Percentiles rank a stretch among this genome's conserved stretches.
phyloP scores from a whole-genome alignment of 2,113 vertebrate species.

The Embiotoca jacksoni region DNA sequence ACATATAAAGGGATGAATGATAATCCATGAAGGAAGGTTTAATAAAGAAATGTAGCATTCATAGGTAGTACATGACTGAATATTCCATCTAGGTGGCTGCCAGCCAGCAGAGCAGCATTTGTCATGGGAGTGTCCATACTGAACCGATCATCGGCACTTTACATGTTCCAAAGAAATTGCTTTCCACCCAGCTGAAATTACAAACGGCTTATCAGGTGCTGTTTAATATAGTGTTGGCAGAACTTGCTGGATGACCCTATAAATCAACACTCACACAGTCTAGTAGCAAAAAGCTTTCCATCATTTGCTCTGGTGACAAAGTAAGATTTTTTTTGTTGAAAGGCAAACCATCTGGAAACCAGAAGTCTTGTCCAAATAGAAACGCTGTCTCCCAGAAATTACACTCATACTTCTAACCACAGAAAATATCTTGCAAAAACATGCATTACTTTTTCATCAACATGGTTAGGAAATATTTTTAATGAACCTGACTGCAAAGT shows the following conservation, averaged over 20 bases:
- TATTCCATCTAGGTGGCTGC: constrained; percentile 10
- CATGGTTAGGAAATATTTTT: too few species aligned
- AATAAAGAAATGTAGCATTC: constrained; percentile 35
- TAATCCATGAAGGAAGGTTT: not conserved
- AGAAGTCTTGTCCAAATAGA: constrained; percentile 8
- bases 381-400: not conserved
- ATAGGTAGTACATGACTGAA: constrained; percentile 26
- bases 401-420: not conserved
- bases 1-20: constrained; percentile 4
- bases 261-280: constrained; percentile 64
- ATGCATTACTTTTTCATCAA: not conserved
- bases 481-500: too few species aligned
- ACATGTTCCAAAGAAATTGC: constrained; percentile 60
- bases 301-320: constrained; percentile 55
- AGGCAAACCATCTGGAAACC: constrained; percentile 45
- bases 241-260: constrained; percentile 51
- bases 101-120: constrained; percentile 35
- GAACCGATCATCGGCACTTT: constrained; percentile 50
- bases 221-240: constrained; percentile 51
- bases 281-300: constrained; percentile 25
- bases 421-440: constrained; percentile 5
- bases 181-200: constrained; percentile 62
- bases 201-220: constrained; percentile 55
- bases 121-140: constrained; percentile 28
- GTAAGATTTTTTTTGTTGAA: constrained; percentile 47